A percentile compares a stretch with the other conserved stretches of the same genome.
Conservation (phyloP, 2,888 invertebrate species). For the Malachius bipustulatus region DNA sequence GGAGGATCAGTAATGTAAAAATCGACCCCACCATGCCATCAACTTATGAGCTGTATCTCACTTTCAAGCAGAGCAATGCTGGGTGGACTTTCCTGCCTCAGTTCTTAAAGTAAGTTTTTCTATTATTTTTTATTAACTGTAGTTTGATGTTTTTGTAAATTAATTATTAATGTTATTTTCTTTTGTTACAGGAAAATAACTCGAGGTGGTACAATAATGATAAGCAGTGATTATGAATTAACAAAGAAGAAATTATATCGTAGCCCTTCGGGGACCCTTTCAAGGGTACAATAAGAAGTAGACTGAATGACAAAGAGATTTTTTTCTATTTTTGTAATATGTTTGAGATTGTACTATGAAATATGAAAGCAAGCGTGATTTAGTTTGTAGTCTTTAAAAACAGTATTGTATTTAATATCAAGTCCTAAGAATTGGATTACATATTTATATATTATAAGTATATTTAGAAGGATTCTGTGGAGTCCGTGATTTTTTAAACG, state of each 20-base stretch:
- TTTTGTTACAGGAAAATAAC: slow-evolving; percentile 59
- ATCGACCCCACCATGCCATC: slow-evolving; percentile 78
- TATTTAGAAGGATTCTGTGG: no score
- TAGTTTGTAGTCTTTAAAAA: no score
- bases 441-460: no score
- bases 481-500: no score
- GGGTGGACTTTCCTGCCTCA: slow-evolving; percentile 83
- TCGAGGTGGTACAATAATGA: slow-evolving; percentile 74
- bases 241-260: slow-evolving; percentile 85
- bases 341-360: no score
- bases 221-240: slow-evolving; percentile 76
- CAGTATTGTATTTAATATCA: no score
- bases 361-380: no score
- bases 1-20: slow-evolving; percentile 70
- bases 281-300: no score
- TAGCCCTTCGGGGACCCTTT: no score
- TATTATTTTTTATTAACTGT: slow-evolving; percentile 3
- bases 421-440: no score
- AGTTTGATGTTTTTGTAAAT: slow-evolving; percentile 1
- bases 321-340: no score
- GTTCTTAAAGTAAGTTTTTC: slow-evolving; percentile 69
- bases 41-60: slow-evolving; percentile 82
- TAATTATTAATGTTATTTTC: slow-evolving; percentile 15
- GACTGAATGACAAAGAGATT: no score
- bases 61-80: slow-evolving; percentile 73